phyloP scores from a whole-genome alignment of 2,113 vertebrate genomes.

The Limanda limanda region DNA sequence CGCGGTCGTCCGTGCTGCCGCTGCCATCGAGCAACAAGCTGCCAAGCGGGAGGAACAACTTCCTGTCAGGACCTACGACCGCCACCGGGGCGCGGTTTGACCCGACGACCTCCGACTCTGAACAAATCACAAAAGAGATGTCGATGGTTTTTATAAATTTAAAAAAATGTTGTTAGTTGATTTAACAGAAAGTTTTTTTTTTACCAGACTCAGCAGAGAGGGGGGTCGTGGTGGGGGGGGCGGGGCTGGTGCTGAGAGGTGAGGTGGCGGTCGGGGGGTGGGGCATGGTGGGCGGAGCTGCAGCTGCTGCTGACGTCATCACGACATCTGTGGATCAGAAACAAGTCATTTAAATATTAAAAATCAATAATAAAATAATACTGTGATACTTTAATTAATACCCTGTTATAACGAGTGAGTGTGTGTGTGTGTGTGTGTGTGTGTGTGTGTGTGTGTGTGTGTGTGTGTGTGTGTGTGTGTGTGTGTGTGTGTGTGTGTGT shows the following conservation, averaged over 20 bases:
- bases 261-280: background rate
- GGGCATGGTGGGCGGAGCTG: constrained; percentile 46
- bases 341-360: background rate
- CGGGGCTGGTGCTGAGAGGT: background rate
- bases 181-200: background rate
- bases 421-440: background rate
- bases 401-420: background rate
- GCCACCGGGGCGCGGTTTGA: constrained; percentile 85
- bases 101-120: constrained; percentile 67
- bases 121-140: no score
- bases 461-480: background rate
- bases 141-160: no score
- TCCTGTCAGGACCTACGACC: constrained; percentile 86
- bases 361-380: background rate
- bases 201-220: constrained; percentile 23
- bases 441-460: constrained; percentile 40
- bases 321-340: background rate
- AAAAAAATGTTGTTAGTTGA: no score
- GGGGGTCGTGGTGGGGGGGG: background rate
- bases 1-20: constrained; percentile 85
- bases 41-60: constrained; percentile 83
- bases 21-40: constrained; percentile 85
- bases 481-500: background rate
- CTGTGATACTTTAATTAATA: background rate
- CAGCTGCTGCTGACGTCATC: background rate